Percentiles rank a stretch among this genome's conserved stretches.
phyloP scores from a whole-genome alignment of 2,113 vertebrate species.

The Ranitomeya imitator region DNA sequence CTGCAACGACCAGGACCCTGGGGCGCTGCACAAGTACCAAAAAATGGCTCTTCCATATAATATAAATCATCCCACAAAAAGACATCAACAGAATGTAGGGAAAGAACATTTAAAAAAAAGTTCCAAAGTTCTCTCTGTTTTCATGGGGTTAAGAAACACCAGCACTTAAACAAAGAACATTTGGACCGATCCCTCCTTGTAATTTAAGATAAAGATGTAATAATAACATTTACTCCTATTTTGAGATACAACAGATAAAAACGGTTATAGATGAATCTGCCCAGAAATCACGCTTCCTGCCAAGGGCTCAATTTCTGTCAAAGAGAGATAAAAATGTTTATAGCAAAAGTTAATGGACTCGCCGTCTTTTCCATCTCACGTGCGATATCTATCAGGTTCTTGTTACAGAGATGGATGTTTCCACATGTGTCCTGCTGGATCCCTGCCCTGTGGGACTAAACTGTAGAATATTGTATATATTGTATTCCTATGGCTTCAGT shows the following conservation, averaged over 20 bases:
- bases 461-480: neutral
- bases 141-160: neutral
- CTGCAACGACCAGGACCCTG: too few relatives aligned
- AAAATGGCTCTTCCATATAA: too few relatives aligned
- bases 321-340: neutral
- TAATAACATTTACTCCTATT: neutral
- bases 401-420: neutral
- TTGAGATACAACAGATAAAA: neutral
- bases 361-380: neutral
- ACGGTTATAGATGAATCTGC: neutral
- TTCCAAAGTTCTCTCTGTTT: neutral
- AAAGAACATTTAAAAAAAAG: too few relatives aligned
- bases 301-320: neutral
- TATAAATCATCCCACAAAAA: too few relatives aligned
- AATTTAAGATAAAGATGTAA: constrained; percentile 4
- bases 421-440: neutral
- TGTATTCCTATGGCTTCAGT: neutral
- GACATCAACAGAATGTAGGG: too few relatives aligned
- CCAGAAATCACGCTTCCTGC: neutral
- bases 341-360: neutral
- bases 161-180: neutral
- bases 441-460: neutral
- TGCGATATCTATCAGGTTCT: neutral
- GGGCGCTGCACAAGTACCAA: neutral
- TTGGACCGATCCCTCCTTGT: neutral